Percentiles rank a stretch among this genome's conserved stretches.
These are phyloP conservation scores for Podabrus alpinus DNA, from an alignment of 2,888 invertebrate genomes.

Conservation along the genomic window DNA sequence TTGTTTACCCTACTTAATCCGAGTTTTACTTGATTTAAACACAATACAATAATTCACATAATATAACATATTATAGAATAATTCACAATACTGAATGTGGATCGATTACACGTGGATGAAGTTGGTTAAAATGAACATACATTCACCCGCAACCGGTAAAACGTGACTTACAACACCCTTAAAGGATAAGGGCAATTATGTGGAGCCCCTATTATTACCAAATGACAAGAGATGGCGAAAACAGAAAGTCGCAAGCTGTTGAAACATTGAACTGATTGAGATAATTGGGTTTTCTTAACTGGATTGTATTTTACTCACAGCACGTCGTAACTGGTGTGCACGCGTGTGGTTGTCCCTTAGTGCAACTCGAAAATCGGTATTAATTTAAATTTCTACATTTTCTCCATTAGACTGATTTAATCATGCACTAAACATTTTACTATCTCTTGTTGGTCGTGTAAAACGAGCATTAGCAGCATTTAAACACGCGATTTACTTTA, in stretches of 20 bases:
- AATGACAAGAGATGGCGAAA: not conserved
- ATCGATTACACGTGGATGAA: too few relatives aligned
- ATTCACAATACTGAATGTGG: not conserved
- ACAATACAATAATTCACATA: not conserved
- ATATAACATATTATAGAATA: too few relatives aligned
- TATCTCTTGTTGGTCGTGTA: not conserved
- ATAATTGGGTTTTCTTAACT: not conserved
- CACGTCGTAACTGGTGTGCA: not conserved
- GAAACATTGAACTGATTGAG: not conserved
- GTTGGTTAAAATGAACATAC: not conserved
- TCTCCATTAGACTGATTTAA: not conserved
- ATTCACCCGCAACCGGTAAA: not conserved
- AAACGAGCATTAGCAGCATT: not conserved
- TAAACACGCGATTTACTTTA: not conserved
- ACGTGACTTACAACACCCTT: not conserved
- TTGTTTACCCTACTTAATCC: not conserved
- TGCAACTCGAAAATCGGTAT: not conserved
- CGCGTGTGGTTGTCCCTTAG: not conserved
- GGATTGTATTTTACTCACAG: not conserved
- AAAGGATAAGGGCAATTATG: not conserved
- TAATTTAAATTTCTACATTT: not conserved
- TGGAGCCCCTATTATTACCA: not conserved
- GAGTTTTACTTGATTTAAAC: not conserved
- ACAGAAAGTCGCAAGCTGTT: not conserved
- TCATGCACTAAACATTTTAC: not conserved